A percentile compares a stretch with the other conserved stretches of the same genome.
These are phyloP conservation scores for Micromesistius poutassou DNA, from an alignment of 2,797 vertebrate species.

Conservation along the genomic window DNA sequence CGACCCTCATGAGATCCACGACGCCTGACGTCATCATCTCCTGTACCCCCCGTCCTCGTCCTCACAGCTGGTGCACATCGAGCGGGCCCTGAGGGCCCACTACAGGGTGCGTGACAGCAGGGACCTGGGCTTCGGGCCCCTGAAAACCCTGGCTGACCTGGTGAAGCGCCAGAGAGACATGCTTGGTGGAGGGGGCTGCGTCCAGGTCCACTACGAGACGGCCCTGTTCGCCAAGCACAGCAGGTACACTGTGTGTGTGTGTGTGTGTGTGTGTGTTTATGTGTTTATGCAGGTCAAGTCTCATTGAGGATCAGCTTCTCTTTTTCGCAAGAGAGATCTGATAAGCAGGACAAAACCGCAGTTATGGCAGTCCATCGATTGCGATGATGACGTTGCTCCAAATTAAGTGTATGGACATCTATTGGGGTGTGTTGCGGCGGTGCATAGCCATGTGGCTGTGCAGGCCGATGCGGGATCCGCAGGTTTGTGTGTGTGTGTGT, in stretches of 20 bases:
- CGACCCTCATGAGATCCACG: background rate
- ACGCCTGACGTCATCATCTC: background rate
- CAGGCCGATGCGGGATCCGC: too few relatives aligned
- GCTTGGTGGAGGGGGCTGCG: slow-evolving; percentile 46
- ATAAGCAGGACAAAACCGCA: background rate
- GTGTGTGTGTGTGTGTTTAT: background rate
- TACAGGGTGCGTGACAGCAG: slow-evolving; percentile 69
- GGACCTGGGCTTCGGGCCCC: slow-evolving; percentile 70
- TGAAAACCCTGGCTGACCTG: slow-evolving; percentile 56
- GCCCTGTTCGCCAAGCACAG: slow-evolving; percentile 64
- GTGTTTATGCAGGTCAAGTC: background rate
- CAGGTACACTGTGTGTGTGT: slow-evolving; percentile 25
- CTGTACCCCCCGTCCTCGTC: background rate
- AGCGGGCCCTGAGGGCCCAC: slow-evolving; percentile 69
- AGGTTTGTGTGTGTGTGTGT: too few relatives aligned
- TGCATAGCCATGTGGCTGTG: too few relatives aligned
- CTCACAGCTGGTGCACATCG: slow-evolving; percentile 64
- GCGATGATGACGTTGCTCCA: too few relatives aligned
- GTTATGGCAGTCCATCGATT: too few relatives aligned
- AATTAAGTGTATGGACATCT: too few relatives aligned
- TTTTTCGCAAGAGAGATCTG: background rate
- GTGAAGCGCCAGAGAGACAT: slow-evolving; percentile 61
- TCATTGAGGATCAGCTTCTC: background rate
- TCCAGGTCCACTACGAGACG: slow-evolving; percentile 68
- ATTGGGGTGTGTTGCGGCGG: too few relatives aligned